phyloP scores from a whole-genome alignment of 2,888 invertebrate genomes.

The Pyrrhosoma nymphula region DNA sequence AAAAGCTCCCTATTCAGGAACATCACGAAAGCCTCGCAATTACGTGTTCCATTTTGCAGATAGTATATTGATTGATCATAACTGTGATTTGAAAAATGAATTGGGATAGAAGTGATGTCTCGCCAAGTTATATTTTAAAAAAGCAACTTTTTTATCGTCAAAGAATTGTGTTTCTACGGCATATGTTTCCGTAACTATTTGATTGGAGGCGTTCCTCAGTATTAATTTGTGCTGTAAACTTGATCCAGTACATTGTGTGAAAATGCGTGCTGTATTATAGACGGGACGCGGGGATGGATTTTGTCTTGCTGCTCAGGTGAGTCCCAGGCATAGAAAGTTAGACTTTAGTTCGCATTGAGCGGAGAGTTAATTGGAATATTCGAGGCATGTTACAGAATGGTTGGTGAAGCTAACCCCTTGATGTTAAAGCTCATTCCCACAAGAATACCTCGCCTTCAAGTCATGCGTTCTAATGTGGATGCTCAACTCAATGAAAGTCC shows the following conservation, averaged over 20 bases:
- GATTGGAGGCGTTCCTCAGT: neutral
- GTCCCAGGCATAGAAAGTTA: constrained; percentile 15
- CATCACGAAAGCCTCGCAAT: too few relatives aligned
- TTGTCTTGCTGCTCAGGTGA: neutral
- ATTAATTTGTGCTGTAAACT: neutral
- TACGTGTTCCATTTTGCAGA: too few relatives aligned
- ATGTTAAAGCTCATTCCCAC: neutral
- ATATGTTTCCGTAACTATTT: neutral
- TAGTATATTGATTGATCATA: too few relatives aligned
- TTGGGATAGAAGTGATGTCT: too few relatives aligned
- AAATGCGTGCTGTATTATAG: neutral
- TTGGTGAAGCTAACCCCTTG: constrained; percentile 13
- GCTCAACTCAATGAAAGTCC: constrained; percentile 44
- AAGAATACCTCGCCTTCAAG: constrained; percentile 34
- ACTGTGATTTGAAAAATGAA: too few relatives aligned
- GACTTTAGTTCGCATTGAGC: neutral
- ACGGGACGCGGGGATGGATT: neutral
- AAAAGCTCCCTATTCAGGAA: too few relatives aligned
- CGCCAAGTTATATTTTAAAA: too few relatives aligned
- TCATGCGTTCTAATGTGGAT: constrained; percentile 56
- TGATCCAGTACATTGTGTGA: neutral
- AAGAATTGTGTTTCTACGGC: neutral
- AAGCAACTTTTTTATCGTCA: too few relatives aligned
- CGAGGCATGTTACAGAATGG: neutral
- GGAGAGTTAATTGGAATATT: constrained; percentile 32